Percentiles rank a stretch among this genome's conserved stretches.
phyloP scores from a whole-genome alignment of 23 tunicate genomes.

The Aplidium turbinatum region DNA sequence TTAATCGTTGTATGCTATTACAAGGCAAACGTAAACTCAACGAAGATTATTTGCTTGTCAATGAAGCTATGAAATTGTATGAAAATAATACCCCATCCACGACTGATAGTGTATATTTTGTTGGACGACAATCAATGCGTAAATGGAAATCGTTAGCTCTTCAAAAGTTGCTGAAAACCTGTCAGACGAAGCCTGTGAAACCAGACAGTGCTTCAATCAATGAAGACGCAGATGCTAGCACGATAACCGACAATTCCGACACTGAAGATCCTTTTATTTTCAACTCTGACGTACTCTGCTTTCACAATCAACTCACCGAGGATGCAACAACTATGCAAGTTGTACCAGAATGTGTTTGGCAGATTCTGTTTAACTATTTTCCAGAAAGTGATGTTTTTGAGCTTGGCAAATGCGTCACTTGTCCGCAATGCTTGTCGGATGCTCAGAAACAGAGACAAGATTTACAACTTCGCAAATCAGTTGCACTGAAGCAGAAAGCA shows the following conservation, averaged over 20 bases:
- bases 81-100: neutral
- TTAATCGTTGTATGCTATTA: slow-evolving; percentile 47
- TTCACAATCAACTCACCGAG: slow-evolving; percentile 44
- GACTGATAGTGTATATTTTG: slow-evolving; percentile 26
- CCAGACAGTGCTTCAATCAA: slow-evolving; percentile 10
- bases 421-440: slow-evolving; percentile 32
- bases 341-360: slow-evolving; percentile 58
- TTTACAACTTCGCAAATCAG: slow-evolving; percentile 5
- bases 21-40: slow-evolving; percentile 32
- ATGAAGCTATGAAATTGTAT: slow-evolving; percentile 24
- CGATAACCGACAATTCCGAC: neutral
- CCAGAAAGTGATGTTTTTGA: slow-evolving; percentile 38
- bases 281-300: slow-evolving; percentile 64
- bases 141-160: slow-evolving; percentile 62
- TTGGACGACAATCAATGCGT: slow-evolving; percentile 62
- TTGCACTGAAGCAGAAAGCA: slow-evolving; percentile 51
- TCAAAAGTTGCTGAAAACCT: slow-evolving; percentile 21
- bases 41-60: slow-evolving; percentile 36
- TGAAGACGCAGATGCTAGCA: slow-evolving; percentile 1
- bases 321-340: slow-evolving; percentile 14
- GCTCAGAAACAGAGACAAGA: slow-evolving; percentile 17
- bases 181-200: neutral
- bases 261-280: slow-evolving; percentile 42
- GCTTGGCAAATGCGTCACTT: slow-evolving; percentile 13
- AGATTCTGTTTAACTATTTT: slow-evolving; percentile 52